These are phyloP conservation scores for Epistrophella euchroma DNA, from an alignment of 2,888 invertebrate genomes.

Conservation along the genomic window DNA sequence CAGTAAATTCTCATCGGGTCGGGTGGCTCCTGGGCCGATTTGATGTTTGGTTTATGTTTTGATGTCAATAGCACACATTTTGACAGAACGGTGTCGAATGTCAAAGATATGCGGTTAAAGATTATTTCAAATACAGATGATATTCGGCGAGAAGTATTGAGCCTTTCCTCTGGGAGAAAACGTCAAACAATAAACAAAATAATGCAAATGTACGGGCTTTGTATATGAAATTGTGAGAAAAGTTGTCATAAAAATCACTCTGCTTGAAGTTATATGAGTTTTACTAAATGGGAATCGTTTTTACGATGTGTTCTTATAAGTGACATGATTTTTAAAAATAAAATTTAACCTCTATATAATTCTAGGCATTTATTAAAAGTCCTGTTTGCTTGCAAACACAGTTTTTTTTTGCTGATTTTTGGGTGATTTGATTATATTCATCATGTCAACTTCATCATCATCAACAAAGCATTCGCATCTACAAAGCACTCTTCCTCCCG, in stretches of 20 bases:
- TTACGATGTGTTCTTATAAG: constrained; percentile 14
- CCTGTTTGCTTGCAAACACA: background rate
- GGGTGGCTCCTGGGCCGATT: background rate
- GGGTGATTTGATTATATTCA: too few species aligned
- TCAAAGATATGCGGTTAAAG: constrained; percentile 38
- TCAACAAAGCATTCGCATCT: too few species aligned
- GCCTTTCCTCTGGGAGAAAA: background rate
- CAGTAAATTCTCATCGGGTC: constrained; percentile 55
- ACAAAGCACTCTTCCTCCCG: too few species aligned
- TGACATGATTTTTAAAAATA: background rate
- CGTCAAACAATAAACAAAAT: background rate
- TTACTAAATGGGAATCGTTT: constrained; percentile 29
- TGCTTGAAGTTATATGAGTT: constrained; percentile 48
- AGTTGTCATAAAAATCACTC: constrained; percentile 50
- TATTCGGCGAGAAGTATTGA: constrained; percentile 18
- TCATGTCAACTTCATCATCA: too few species aligned
- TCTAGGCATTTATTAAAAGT: background rate
- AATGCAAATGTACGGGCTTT: background rate
- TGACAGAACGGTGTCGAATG: constrained; percentile 50
- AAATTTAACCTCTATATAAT: background rate
- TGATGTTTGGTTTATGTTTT: constrained; percentile 1
- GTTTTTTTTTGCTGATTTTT: too few species aligned
- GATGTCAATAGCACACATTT: constrained; percentile 31
- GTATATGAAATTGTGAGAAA: background rate
- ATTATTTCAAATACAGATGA: constrained; percentile 7